Base-by-base conservation (phyloP, 2,888 invertebrate genomes). In the Dyspetes luteomarginatus region DNA sequence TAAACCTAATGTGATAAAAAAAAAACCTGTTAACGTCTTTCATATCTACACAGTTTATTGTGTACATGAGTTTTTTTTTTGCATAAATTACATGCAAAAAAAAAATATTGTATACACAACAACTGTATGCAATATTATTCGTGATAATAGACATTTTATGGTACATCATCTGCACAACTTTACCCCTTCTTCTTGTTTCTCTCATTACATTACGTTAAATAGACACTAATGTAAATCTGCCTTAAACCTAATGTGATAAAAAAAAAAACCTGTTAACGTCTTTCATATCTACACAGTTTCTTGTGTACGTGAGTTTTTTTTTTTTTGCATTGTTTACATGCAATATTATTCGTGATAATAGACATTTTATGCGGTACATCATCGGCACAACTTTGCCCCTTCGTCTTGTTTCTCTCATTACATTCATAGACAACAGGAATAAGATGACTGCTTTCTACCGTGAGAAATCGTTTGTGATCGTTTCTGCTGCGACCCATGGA, bases 391-490 rank as follows among this genome's bases (percentile, higher is more conserved):
- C 48, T 4, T 17, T 15, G 2, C 4, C 48, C n/a, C n/a, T n/a
- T n/a, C n/a, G 3, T 28, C 64, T 22, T 24, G 17, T 48, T 12
- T 45, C 15, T n/a, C 9, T 64, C 28, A 17, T 17, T 7, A 43
- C 4, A 48, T 24, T 64, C 48, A 17, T 64, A 15, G n/a, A 15
- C 15, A n/a, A 19, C 28, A 24, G 9, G 24, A 15, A 36, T n/a
- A 15, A 22, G 71, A 65, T 60, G 65, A 52, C 50, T 41, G 68
- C 19, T 12, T n/a, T 60, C 68, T 26, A 67, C 69, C 62, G 71
- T 78, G 77, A 71, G 71, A 78, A 78, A 72, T 78, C 71, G 65
- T 41, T 48, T 65, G 65, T 22, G 56, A 60, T 43, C 58, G 62
- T 43, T 9, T 55, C 52, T 22, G n/a, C n/a, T n/a, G n/a, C 24